Conservation (phyloP, 2,113 vertebrate genomes). For the Myxocyprinus asiaticus region DNA sequence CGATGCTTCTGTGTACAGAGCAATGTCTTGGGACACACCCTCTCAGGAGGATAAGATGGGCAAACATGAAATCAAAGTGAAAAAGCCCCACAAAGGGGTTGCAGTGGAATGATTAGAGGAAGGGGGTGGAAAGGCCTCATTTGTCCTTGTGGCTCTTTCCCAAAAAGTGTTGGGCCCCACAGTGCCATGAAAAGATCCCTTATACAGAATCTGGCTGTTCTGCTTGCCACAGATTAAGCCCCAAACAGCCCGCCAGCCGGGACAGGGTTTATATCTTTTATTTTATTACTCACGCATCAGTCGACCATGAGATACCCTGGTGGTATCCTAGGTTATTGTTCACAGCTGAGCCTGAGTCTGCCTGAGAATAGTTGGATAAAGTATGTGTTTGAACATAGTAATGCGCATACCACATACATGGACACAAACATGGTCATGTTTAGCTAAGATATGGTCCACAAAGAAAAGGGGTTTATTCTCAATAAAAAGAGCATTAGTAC, state of each 20-base stretch:
- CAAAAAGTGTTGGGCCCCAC: constrained; percentile 61
- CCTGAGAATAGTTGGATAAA: constrained; percentile 2
- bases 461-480: neutral
- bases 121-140: constrained; percentile 27
- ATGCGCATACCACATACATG: neutral
- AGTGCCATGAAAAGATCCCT: constrained; percentile 68
- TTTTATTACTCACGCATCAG: constrained; percentile 55
- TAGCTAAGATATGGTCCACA: neutral
- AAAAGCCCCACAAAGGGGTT: constrained; percentile 76
- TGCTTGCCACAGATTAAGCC: constrained; percentile 64
- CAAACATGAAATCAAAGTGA: constrained; percentile 79
- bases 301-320: constrained; percentile 11
- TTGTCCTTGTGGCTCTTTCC: constrained; percentile 63
- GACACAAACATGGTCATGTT: neutral
- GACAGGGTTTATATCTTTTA: constrained; percentile 50
- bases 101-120: constrained; percentile 68
- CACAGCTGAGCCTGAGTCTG: neutral
- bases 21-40: constrained; percentile 58
- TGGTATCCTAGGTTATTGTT: neutral
- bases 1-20: constrained; percentile 53
- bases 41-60: constrained; percentile 63
- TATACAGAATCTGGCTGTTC: constrained; percentile 73
- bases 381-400: neutral
- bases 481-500: neutral
- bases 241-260: constrained; percentile 52